Conservation (phyloP, 2,113 vertebrate genomes). For the Desmodus rotundus region DNA sequence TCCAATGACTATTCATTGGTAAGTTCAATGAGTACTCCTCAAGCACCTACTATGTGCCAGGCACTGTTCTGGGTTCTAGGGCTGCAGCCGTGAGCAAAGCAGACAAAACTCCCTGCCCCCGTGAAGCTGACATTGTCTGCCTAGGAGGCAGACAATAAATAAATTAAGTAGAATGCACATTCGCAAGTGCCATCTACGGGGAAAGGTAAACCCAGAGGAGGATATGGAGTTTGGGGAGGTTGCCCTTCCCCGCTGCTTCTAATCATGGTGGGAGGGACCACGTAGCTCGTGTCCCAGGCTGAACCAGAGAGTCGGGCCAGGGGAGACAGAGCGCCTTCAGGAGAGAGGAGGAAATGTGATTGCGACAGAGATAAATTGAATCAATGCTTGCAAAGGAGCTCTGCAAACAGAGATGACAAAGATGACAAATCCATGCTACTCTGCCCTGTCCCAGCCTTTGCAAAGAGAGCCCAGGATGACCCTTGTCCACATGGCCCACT, state of each 20-base stretch:
- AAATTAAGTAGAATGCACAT: not conserved
- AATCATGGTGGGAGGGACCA: fast-evolving
- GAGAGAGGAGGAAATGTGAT: not conserved
- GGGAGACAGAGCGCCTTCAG: not conserved
- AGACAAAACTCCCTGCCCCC: not conserved
- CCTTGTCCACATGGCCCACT: not conserved
- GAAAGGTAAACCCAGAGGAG: not conserved
- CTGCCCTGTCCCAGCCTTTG: not conserved
- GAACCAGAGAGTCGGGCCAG: not conserved
- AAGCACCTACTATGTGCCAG: not conserved
- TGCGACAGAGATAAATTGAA: fast-evolving
- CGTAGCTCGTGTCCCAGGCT: fast-evolving
- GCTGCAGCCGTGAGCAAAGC: not conserved
- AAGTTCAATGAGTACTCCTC: too few species aligned
- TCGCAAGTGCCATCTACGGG: not conserved
- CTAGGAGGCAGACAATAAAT: fast-evolving
- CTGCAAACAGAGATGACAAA: not conserved
- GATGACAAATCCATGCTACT: fast-evolving
- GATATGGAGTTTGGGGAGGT: not conserved
- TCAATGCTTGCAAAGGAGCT: not conserved
- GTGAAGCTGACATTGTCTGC: not conserved
- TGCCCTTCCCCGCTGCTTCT: not conserved
- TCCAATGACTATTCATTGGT: not conserved
- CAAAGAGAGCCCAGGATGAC: not conserved
- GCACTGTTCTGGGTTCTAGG: too few species aligned